A percentile compares a stretch with the other conserved stretches of the same genome.
These are phyloP conservation scores for Corythucha ciliata DNA, from an alignment of 2,888 invertebrate genomes.

Conservation along the genomic window DNA sequence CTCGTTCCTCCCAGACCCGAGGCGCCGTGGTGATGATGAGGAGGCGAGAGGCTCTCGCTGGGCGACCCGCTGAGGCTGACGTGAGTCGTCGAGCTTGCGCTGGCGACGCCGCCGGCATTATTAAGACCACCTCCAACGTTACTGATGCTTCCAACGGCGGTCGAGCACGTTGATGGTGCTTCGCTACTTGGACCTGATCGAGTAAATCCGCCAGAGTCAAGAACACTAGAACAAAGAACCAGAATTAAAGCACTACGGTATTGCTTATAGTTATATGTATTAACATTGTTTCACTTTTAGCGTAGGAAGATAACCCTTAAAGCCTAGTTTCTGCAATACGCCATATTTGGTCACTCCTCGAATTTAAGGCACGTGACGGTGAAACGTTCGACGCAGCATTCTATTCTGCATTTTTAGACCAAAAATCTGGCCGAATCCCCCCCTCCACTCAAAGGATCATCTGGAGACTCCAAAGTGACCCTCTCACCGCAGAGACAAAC, in stretches of 20 bases:
- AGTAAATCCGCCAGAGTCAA: constrained; percentile 40
- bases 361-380: too few relatives aligned
- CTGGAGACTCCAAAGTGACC: too few relatives aligned
- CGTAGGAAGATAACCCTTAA: too few relatives aligned
- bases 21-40: too few relatives aligned
- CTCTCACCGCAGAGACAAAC: not conserved
- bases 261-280: constrained; percentile 10
- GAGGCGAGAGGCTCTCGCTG: too few relatives aligned
- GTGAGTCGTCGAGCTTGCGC: constrained; percentile 34
- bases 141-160: constrained; percentile 39
- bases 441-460: too few relatives aligned
- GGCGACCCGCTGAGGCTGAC: constrained; percentile 27
- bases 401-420: too few relatives aligned
- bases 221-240: constrained; percentile 40
- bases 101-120: constrained; percentile 33
- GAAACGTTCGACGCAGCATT: too few relatives aligned
- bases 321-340: too few relatives aligned
- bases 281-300: constrained; percentile 1
- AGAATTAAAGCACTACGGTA: not conserved
- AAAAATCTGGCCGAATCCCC: too few relatives aligned
- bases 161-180: constrained; percentile 37
- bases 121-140: too few relatives aligned
- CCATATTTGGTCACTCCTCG: not conserved
- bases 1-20: too few relatives aligned
- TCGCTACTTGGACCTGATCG: constrained; percentile 40